phyloP scores from a whole-genome alignment of 2,888 invertebrate genomes.

The Piscicola geometra region DNA sequence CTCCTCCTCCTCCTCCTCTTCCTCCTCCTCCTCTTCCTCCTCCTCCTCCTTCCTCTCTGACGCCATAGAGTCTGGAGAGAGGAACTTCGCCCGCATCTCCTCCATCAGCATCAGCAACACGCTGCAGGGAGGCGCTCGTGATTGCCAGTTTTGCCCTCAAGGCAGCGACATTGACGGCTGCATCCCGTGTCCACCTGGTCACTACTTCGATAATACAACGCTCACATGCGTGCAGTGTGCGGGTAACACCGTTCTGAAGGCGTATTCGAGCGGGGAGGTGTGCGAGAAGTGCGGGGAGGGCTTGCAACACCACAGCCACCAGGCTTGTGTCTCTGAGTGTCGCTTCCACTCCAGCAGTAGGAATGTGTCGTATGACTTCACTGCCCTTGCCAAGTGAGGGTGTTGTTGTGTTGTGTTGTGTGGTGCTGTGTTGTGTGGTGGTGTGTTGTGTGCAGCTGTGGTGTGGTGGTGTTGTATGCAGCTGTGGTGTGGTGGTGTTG shows the following conservation, averaged over 20 bases:
- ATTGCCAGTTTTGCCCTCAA: constrained; percentile 58
- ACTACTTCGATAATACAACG: constrained; percentile 56
- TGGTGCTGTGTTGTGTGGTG: too few species aligned
- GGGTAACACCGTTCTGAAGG: constrained; percentile 49
- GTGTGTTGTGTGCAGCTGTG: too few species aligned
- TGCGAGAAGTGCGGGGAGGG: constrained; percentile 60
- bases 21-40: constrained; percentile 19
- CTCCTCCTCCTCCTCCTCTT: neutral
- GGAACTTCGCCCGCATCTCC: constrained; percentile 59
- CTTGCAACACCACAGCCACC: constrained; percentile 54
- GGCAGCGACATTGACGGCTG: constrained; percentile 56
- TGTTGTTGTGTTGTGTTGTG: neutral
- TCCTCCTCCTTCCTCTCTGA: neutral
- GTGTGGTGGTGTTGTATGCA: too few species aligned
- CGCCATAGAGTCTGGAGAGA: neutral
- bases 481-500: too few species aligned
- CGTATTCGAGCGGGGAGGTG: constrained; percentile 48
- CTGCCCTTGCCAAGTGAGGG: constrained; percentile 53
- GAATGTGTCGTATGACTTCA: constrained; percentile 47
- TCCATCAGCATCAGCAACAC: constrained; percentile 61
- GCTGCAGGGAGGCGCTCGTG: constrained; percentile 60
- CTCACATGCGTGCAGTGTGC: constrained; percentile 59
- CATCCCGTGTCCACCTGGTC: constrained; percentile 60
- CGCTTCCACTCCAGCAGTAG: constrained; percentile 46
- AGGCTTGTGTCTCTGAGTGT: constrained; percentile 58